These are phyloP conservation scores for Palythoa grandis DNA, from an alignment of 92 coral and sea anemone genomes.

Conservation along the genomic window DNA sequence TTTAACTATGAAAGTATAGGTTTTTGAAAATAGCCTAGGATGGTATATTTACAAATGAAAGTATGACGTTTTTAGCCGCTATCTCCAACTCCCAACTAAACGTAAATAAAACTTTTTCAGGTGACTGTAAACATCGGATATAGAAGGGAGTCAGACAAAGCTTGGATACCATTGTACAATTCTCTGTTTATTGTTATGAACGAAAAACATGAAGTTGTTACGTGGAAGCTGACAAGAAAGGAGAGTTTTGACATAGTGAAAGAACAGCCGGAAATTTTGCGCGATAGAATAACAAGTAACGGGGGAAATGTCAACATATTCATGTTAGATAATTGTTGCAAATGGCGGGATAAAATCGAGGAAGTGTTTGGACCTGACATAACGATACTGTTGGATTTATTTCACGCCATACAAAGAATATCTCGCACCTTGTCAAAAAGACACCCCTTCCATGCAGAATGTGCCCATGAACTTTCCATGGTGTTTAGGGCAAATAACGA, in stretches of 20 bases:
- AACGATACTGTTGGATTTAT: conserved; percentile 42
- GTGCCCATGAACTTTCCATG: conserved; percentile 25
- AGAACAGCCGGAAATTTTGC: conserved; percentile 46
- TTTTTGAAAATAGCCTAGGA: too few species aligned
- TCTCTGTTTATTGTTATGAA: conserved; percentile 58
- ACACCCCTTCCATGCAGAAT: conserved; percentile 46
- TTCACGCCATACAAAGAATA: conserved; percentile 65
- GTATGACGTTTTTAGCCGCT: background rate
- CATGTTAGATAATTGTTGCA: conserved; percentile 58
- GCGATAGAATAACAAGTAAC: conserved; percentile 28
- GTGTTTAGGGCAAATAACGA: conserved; percentile 54
- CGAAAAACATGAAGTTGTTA: conserved; percentile 52
- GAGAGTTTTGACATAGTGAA: conserved; percentile 48
- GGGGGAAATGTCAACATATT: conserved; percentile 6
- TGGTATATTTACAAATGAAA: background rate
- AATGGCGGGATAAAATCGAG: conserved; percentile 53
- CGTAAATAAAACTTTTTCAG: background rate
- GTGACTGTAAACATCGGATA: background rate
- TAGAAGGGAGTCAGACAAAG: background rate
- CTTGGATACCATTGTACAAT: background rate
- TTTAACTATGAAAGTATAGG: too few species aligned
- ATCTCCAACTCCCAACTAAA: background rate
- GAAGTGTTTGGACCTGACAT: conserved; percentile 49
- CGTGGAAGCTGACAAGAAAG: conserved; percentile 53
- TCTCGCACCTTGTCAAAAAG: conserved; percentile 41